Evolutionary conservation across 2,113 vertebrate genomes (phyloP), one percentile per base, ranked within the genome.

Genomic region (Pedionomus torquatus): DNA sequence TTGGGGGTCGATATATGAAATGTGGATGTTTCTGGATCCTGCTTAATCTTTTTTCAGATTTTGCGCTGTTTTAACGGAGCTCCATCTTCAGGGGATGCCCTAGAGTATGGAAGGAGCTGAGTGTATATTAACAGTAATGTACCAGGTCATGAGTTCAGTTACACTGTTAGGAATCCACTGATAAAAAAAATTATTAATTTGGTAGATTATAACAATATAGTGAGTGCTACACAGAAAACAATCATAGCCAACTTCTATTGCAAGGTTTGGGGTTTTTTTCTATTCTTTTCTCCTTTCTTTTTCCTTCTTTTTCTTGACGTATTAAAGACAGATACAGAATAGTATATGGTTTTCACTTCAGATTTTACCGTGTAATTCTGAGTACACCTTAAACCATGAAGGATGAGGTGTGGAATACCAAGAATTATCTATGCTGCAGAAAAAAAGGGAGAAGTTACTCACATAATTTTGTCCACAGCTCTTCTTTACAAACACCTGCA

Each of bases 271-370:
- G 63, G 2, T 8, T 33, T 61, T 33, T 1, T 24, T 6, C 41
- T 51, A 26, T n/a, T 26, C 17, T 23, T 63, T 51, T 23, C 2
- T 26, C n/a, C 6, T 18, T 31, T 54, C 5, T 11, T 37, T 63
- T 43, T 11, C 5, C 10, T 33, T n/a, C 5, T n/a, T n/a, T 35
- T 46, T 31, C 19, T 68, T 18, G 0, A 24, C 43, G 18, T 55
- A 39, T 77, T 74, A 54, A 70, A 57, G 17, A 25, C 14, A 90
- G 49, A 66, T 46, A 75, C 52, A 3, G 1, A 77, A 54, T 93
- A 90, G 16, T 28, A 48, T n/a, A 86, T 44, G 88, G 79, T 55
- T 96, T 95, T 96, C 90, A 97, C 72, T 95, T 86, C 60, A 83
- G 51, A 96, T 95, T 95, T 95, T 48, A 95, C 61, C 2, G 0